These are phyloP conservation scores for Gnathonemus longibarbis DNA, from an alignment of 2,113 vertebrate species.

Conservation along the genomic window DNA sequence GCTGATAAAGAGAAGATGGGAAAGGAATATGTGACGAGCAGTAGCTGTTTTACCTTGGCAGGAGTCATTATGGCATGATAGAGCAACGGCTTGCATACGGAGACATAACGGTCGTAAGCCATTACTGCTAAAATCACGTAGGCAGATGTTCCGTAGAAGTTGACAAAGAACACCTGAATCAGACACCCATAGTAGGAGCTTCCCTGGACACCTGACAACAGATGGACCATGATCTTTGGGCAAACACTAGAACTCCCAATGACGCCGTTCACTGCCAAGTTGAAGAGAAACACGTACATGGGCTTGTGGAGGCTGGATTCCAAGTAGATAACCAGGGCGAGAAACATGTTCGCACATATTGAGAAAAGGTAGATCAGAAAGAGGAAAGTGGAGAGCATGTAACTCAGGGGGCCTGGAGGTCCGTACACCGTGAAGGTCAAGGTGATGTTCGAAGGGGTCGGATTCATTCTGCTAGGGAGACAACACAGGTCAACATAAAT, in stretches of 20 bases:
- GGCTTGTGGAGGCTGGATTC: conserved; percentile 44
- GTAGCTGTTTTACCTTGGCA: conserved; percentile 29
- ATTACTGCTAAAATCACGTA: conserved; percentile 46
- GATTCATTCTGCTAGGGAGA: not conserved
- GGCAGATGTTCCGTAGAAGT: conserved; percentile 37
- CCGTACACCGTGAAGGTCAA: conserved; percentile 39
- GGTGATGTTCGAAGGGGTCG: conserved; percentile 20
- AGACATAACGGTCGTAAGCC: conserved; percentile 55
- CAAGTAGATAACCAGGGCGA: conserved; percentile 39
- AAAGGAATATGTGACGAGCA: conserved; percentile 30
- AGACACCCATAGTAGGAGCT: conserved; percentile 38
- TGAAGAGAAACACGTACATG: conserved; percentile 47
- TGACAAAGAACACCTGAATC: conserved; percentile 41
- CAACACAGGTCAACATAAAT: not conserved
- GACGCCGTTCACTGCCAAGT: conserved; percentile 44
- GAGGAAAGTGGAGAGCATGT: conserved; percentile 30
- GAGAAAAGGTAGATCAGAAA: conserved; percentile 36
- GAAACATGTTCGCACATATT: conserved; percentile 32
- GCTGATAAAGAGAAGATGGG: conserved; percentile 28
- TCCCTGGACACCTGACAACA: conserved; percentile 26
- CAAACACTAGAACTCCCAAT: conserved; percentile 40
- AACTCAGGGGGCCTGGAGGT: conserved; percentile 29
- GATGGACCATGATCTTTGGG: conserved; percentile 42
- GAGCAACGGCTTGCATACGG: conserved; percentile 51
- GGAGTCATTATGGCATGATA: conserved; percentile 44